A percentile compares a stretch with the other conserved stretches of the same genome.
Evolutionary conservation across 64 coral and sea anemone species (phyloP).

Genomic region (Montipora cactus): DNA sequence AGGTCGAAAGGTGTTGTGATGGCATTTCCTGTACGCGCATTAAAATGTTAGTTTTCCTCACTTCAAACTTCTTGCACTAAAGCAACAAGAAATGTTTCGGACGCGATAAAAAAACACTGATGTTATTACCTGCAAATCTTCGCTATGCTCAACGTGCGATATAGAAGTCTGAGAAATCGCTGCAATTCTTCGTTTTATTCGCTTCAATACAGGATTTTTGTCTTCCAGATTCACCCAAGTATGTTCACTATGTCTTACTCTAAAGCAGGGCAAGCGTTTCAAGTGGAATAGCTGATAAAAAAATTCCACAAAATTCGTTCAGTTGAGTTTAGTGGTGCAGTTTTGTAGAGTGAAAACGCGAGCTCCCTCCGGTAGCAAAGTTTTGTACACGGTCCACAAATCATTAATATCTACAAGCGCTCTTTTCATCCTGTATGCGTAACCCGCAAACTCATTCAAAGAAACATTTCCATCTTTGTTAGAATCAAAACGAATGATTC

Average conservation of each 20-base stretch:
- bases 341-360: conserved; percentile 5
- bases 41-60: too few relatives aligned
- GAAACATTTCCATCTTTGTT: conserved; percentile 28
- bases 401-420: conserved; percentile 5
- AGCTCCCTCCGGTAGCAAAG: conserved; percentile 20
- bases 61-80: too few relatives aligned
- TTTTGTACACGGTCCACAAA: conserved; percentile 11
- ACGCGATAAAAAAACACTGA: too few relatives aligned
- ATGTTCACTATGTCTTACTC: conserved; percentile 6
- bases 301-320: conserved; percentile 30
- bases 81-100: too few relatives aligned
- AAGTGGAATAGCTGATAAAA: conserved; percentile 14
- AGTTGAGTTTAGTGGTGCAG: conserved; percentile 10
- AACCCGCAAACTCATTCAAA: conserved; percentile 29
- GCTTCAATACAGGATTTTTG: conserved; percentile 5
- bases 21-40: too few relatives aligned
- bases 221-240: conserved; percentile 35
- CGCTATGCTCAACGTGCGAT: conserved; percentile 31
- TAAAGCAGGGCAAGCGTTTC: conserved; percentile 7
- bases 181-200: conserved; percentile 17
- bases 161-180: conserved; percentile 26
- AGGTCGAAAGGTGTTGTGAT: too few relatives aligned
- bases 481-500: background rate
- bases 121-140: conserved; percentile 44
- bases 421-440: background rate